Evolutionary conservation across 2,888 invertebrate genomes (phyloP).

Genomic region (Ashinkailepas kermadecensis): DNA sequence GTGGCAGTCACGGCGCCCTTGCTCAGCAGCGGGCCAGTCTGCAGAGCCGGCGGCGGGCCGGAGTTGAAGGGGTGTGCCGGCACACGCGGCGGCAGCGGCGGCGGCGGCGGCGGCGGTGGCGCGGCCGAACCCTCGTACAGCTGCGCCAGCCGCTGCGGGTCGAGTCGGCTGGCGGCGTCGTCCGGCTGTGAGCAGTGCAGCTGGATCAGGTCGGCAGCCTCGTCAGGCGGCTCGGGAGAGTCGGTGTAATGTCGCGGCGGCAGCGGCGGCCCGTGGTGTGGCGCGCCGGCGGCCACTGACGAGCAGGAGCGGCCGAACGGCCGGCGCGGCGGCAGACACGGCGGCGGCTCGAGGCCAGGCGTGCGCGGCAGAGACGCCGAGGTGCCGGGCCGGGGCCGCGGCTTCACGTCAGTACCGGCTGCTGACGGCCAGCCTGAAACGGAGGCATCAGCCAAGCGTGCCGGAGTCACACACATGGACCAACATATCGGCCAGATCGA

Average conservation of each 20-base stretch:
- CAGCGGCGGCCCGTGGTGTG: background rate
- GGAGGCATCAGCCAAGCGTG: no score
- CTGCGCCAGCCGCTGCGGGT: background rate
- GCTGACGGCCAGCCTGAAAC: background rate
- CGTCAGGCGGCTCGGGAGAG: background rate
- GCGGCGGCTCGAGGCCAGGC: background rate
- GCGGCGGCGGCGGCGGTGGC: background rate
- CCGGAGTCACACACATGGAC: no score
- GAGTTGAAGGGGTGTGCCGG: constrained; percentile 12
- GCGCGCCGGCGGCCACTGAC: background rate
- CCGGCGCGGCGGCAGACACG: constrained; percentile 12
- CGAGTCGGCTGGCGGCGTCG: background rate
- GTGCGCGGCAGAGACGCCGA: background rate
- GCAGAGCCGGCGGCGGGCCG: constrained; percentile 1
- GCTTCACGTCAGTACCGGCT: background rate
- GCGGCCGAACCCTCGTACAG: background rate
- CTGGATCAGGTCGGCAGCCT: background rate
- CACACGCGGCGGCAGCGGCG: constrained; percentile 24
- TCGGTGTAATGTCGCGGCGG: constrained; percentile 2
- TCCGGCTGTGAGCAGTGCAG: background rate
- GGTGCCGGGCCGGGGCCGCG: background rate
- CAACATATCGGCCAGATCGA: no score
- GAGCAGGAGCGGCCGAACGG: background rate
- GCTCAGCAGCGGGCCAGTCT: background rate
- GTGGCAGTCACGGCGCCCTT: background rate